Base-by-base conservation (phyloP, 2,113 vertebrate species). In the Tursiops truncatus region DNA sequence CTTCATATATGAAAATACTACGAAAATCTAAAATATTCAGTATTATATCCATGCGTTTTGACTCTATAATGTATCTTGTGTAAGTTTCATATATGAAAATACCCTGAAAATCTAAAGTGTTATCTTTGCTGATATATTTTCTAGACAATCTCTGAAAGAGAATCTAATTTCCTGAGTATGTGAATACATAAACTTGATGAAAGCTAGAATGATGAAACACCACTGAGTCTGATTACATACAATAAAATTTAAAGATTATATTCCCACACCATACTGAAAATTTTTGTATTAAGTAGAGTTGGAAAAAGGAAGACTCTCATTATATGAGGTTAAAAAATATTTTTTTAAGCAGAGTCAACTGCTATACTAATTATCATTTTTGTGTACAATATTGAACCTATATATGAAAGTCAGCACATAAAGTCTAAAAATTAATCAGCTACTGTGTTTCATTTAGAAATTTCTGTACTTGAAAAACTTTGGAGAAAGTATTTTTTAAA, bases 291-390 rank as follows among this genome's bases (percentile, higher is more conserved):
- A 82, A 92, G 25, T 47, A 41, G 21, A 50, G 3, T 33, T 76
- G 7, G 76, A 81, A 92, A 94, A 36, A 88, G 47, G 82, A 83
- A 67, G 8, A 73, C 6, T 81, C 18, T 89, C 28, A 71, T 67
- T 67, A 50, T 33, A 70, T 70, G 18, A 89, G 2, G 31, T 56
- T 93, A 74, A 86, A 38, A 77, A 83, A 50, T 82, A 90, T 58
- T 91, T 95, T 95, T 91, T 50, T 85, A 91, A 86, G 47, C 17
- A 58, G 60, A 85, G 60, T 67, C 56, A 95, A 95, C 6, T 71
- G 44, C 33, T 91, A 25, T 36, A 73, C 14, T 31, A 13, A 56
- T 63, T 53, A 63, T 2, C 60, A 77, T 73, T 83, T 96, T 77
- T 94, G 2, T 62, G 79, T 67, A 74, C 3, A 80, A 21, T 82